phyloP scores from a whole-genome alignment of 2,888 invertebrate species.

The Steromphala cineraria region DNA sequence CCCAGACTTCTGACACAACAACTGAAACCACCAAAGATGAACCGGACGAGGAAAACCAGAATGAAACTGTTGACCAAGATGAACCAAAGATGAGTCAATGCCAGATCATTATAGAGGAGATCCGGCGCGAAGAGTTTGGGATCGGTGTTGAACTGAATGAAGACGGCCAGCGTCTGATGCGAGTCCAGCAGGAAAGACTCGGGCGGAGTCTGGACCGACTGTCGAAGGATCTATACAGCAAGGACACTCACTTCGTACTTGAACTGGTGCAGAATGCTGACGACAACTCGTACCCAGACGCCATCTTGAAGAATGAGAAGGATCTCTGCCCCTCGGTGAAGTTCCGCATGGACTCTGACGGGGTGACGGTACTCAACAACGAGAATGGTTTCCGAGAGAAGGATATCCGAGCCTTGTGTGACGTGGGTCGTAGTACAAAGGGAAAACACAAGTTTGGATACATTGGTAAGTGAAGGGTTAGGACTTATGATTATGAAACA shows the following conservation, averaged over 20 bases:
- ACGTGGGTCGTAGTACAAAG: conserved; percentile 75
- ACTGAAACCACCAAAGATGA: conserved; percentile 4
- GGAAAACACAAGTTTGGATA: conserved; percentile 73
- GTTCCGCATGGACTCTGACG: conserved; percentile 60
- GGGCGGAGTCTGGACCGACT: conserved; percentile 72
- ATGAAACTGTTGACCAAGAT: conserved; percentile 25
- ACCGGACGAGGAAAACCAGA: conserved; percentile 12
- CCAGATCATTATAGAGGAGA: conserved; percentile 62
- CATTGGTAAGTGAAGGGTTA: conserved; percentile 65
- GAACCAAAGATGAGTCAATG: conserved; percentile 16
- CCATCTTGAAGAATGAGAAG: conserved; percentile 36
- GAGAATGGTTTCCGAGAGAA: conserved; percentile 72
- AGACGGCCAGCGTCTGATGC: conserved; percentile 69
- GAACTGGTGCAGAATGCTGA: conserved; percentile 76
- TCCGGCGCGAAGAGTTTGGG: conserved; percentile 74
- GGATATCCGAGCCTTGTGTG: conserved; percentile 74
- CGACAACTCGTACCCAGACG: conserved; percentile 72
- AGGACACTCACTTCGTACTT: conserved; percentile 74
- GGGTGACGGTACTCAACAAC: conserved; percentile 71
- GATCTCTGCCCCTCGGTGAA: conserved; percentile 60
- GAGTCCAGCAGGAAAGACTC: conserved; percentile 70
- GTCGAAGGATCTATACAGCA: conserved; percentile 71
- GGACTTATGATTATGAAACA: no score
- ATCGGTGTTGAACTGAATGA: conserved; percentile 69
- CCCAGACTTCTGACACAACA: neutral